phyloP scores from a whole-genome alignment of 2,888 invertebrate species.

The Capitulum mitella region DNA sequence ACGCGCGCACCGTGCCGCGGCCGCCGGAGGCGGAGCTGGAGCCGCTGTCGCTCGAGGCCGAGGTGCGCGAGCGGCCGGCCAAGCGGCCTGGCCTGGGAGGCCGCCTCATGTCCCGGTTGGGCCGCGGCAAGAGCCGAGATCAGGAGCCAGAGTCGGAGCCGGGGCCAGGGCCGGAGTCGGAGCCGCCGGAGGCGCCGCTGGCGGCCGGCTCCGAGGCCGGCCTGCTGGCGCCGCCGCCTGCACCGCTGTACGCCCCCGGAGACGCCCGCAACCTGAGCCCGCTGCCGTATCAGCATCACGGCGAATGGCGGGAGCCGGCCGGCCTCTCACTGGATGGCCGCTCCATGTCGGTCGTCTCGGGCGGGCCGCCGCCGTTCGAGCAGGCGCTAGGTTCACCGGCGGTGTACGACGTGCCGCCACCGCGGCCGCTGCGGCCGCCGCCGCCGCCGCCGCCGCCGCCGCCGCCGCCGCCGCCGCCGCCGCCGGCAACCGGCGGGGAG shows the following conservation, averaged over 20 bases:
- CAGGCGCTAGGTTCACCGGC: neutral
- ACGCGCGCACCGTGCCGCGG: neutral
- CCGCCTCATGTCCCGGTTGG: neutral
- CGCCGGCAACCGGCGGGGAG: too few relatives aligned
- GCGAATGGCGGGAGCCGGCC: neutral
- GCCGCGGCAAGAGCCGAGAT: neutral
- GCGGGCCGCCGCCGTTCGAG: neutral
- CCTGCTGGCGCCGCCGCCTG: neutral
- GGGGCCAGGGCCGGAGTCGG: neutral
- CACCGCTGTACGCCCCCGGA: neutral
- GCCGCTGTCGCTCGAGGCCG: neutral
- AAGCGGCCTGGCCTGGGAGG: neutral
- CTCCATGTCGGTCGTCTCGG: neutral
- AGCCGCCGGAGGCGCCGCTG: neutral
- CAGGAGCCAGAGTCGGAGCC: neutral
- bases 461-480: neutral
- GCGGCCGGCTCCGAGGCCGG: neutral
- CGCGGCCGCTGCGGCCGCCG: neutral
- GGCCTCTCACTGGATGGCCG: neutral
- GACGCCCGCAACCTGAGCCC: neutral
- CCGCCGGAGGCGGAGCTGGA: neutral
- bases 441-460: constrained; percentile 18
- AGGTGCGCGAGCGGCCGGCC: neutral
- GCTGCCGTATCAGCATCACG: neutral
- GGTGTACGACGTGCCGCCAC: constrained; percentile 12